These are phyloP conservation scores for Neogale vison DNA, from an alignment of 2,113 vertebrate species.

Conservation along the genomic window DNA sequence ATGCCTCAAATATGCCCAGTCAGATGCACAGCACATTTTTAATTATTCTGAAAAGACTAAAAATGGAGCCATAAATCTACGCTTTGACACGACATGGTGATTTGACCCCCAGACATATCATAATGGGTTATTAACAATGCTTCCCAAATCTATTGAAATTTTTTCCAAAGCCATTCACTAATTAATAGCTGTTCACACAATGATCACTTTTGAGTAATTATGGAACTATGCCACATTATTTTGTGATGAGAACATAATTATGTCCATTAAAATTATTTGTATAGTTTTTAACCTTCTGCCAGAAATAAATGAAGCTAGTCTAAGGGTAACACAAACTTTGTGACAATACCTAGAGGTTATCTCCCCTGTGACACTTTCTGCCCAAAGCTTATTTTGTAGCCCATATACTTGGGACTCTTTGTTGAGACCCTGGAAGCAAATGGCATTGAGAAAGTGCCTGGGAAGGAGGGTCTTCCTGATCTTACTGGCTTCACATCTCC, in stretches of 20 bases:
- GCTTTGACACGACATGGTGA: conserved; percentile 76
- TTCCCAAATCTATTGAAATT: conserved; percentile 72
- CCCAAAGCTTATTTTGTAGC: background rate
- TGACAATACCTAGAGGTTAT: background rate
- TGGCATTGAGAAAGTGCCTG: background rate
- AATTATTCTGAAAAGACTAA: conserved; percentile 82
- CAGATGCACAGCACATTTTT: conserved; percentile 76
- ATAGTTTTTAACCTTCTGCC: conserved; percentile 64
- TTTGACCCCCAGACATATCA: conserved; percentile 75
- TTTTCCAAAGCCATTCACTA: conserved; percentile 72
- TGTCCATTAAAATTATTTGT: conserved; percentile 79
- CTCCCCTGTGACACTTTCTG: background rate
- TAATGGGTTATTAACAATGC: conserved; percentile 76
- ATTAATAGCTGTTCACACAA: conserved; percentile 72
- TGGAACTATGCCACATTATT: conserved; percentile 63
- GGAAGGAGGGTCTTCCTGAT: background rate
- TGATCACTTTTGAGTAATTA: conserved; percentile 71
- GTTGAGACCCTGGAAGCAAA: background rate
- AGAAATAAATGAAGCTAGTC: conserved; percentile 60
- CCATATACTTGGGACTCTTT: background rate
- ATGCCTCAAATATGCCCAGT: conserved; percentile 67
- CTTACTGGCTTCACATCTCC: background rate
- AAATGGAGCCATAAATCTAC: conserved; percentile 80
- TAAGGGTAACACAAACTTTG: background rate
- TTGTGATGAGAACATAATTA: conserved; percentile 63